phyloP scores from a whole-genome alignment of 2,888 invertebrate genomes.

The Tiliacea aurago region DNA sequence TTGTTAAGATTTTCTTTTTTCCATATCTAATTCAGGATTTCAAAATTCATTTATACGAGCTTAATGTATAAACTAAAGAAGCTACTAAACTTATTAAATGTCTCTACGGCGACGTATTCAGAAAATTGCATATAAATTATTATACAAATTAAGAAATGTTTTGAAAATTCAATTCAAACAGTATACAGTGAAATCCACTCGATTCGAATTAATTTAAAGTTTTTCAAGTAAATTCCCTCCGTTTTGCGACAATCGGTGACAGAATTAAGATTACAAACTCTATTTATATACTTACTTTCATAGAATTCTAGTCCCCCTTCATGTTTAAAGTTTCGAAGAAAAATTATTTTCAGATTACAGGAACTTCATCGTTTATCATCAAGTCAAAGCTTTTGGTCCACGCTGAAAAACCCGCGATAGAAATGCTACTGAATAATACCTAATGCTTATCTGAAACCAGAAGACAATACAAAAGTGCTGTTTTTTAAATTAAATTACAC shows the following conservation, averaged over 20 bases:
- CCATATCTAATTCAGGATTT: constrained; percentile 18
- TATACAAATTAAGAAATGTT: constrained; percentile 3
- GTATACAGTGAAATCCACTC: constrained; percentile 56
- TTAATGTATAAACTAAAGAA: constrained; percentile 5
- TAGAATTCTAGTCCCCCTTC: constrained; percentile 33
- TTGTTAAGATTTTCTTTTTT: constrained; percentile 40
- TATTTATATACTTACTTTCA: constrained; percentile 50
- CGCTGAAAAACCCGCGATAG: neutral
- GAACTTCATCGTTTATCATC: constrained; percentile 24
- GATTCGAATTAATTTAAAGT: constrained; percentile 52
- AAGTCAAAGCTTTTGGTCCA: neutral
- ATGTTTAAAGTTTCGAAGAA: constrained; percentile 31
- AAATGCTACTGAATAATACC: neutral
- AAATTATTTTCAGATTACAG: constrained; percentile 26
- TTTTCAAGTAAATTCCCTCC: constrained; percentile 57
- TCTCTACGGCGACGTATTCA: constrained; percentile 6
- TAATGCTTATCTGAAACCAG: neutral
- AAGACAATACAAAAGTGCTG: no score
- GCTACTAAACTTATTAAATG: neutral
- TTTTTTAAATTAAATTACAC: no score
- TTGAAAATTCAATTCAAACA: constrained; percentile 13
- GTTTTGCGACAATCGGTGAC: constrained; percentile 50
- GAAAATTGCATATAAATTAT: constrained; percentile 8
- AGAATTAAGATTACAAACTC: constrained; percentile 54
- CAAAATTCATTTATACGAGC: constrained; percentile 19